A percentile compares a stretch with the other conserved stretches of the same genome.
Conservation (phyloP, 2,797 vertebrate genomes). For the Vireo griseus region DNA sequence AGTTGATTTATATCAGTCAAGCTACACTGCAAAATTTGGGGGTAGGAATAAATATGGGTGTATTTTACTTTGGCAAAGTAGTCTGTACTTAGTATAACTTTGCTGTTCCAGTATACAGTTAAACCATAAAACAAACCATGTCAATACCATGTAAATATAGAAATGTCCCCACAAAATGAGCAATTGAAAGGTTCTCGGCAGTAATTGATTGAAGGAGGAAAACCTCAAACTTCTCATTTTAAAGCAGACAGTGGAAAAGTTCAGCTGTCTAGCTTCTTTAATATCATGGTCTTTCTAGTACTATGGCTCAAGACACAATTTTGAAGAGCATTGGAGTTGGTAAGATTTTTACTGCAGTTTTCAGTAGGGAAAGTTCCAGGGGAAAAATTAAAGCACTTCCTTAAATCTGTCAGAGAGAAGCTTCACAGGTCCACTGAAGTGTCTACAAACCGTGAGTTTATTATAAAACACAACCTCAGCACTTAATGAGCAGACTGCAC, state of each 20-base stretch:
- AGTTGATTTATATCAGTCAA: background rate
- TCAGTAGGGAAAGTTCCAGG: background rate
- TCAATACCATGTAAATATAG: constrained; percentile 63
- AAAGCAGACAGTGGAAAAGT: background rate
- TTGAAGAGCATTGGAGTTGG: background rate
- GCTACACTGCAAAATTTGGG: constrained; percentile 23
- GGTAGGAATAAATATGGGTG: background rate
- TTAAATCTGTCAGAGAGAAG: background rate
- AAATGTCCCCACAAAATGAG: constrained; percentile 5
- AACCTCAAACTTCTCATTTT: constrained; percentile 12
- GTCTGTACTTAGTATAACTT: constrained; percentile 55
- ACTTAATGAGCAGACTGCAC: background rate
- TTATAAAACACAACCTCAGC: background rate
- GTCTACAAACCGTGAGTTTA: background rate
- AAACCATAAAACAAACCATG: constrained; percentile 53
- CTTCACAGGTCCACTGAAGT: background rate
- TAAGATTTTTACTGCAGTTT: background rate
- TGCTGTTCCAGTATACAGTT: constrained; percentile 29
- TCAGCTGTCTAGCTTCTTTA: background rate
- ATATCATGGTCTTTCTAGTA: background rate
- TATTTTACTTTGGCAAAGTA: constrained; percentile 40
- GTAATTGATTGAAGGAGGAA: constrained; percentile 43
- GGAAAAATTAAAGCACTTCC: background rate
- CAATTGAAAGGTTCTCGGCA: constrained; percentile 23
- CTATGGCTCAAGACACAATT: background rate